Evolutionary conservation across 30 jellyfish, hydroid and myxozoan genomes (phyloP).

Genomic region (Hydractinia symbiolongicarpus): DNA sequence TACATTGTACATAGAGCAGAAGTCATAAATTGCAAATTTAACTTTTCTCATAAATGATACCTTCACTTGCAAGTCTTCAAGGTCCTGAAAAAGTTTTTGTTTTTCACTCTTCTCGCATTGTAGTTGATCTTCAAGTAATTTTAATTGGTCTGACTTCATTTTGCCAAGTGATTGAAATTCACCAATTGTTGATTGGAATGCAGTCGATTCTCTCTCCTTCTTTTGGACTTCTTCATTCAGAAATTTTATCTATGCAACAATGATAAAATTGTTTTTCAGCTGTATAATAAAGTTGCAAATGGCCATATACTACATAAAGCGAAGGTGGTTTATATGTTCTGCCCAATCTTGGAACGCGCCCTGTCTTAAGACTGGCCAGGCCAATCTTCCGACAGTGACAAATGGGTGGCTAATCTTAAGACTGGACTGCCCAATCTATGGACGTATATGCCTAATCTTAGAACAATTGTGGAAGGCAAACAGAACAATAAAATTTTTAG

Average conservation of each 20-base stretch:
- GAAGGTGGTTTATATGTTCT: no score
- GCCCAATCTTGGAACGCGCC: no score
- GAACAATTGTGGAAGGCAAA: no score
- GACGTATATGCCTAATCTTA: no score
- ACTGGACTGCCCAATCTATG: no score
- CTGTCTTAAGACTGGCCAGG: no score
- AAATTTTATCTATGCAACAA: constrained; percentile 2
- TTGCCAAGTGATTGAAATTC: constrained; percentile 21
- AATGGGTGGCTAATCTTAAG: no score
- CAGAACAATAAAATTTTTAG: no score
- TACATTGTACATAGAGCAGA: no score
- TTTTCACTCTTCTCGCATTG: constrained; percentile 42
- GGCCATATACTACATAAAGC: no score
- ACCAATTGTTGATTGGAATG: constrained; percentile 23
- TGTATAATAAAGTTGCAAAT: not conserved
- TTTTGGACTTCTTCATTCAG: constrained; percentile 22
- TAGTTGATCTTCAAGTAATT: constrained; percentile 38
- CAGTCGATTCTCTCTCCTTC: constrained; percentile 5
- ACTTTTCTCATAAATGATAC: not conserved
- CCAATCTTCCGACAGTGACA: no score
- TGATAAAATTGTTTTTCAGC: not conserved
- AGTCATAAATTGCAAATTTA: no score
- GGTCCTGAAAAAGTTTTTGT: constrained; percentile 36
- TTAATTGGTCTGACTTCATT: constrained; percentile 33
- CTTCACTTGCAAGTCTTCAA: constrained; percentile 34